Evolutionary conservation across 2,797 vertebrate genomes (phyloP), one percentile per base, ranked within the genome.

Genomic region (Podarcis siculus): DNA sequence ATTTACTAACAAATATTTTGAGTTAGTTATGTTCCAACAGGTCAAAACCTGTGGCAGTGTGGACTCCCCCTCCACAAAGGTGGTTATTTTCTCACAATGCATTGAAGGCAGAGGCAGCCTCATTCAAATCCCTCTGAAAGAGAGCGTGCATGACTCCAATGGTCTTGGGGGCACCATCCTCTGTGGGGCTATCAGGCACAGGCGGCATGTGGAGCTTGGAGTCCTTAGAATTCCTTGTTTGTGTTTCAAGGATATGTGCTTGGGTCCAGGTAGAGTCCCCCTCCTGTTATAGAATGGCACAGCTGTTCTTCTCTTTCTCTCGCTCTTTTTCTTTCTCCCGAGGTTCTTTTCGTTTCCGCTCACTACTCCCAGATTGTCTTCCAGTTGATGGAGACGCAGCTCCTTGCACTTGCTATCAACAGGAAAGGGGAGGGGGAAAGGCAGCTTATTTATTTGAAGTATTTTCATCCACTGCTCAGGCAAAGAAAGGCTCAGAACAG

Each of bases 241-340:
- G 95, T 96, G 90, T 92, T 94, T 96, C 92, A 90, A 90, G 95
- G 94, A 94, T 93, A 89, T 90, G 95, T 83, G 94, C 90, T 87
- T 94, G 92, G 92, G 95, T 97, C 96, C 96, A 93, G 93, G 92
- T 91, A 95, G 92, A 83, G 86, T 95, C 92, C 89, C 77, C 49
- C 82, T 86, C 90, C 95, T 95, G 93, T 98, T 99, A 99, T 97
- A 99, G 98, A 97, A 99, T 97, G 86, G 98, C 96, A 95, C 99
- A 99, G 96, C 98, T 99, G 91, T 98, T 98, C 97, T 97, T 97
- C 81, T 97, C 97, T 32, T 97, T 97, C 89, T 97, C 97, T 39
- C 98, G 98, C 91, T 98, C 98, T 96, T 97, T 99, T 67, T 97
- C 97, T 88, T 97, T 97, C 92, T 98, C 97, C 25, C 96, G 93